Base-by-base conservation (phyloP, 1,140 invertebrate species). In the Trichonephila clavata region DNA sequence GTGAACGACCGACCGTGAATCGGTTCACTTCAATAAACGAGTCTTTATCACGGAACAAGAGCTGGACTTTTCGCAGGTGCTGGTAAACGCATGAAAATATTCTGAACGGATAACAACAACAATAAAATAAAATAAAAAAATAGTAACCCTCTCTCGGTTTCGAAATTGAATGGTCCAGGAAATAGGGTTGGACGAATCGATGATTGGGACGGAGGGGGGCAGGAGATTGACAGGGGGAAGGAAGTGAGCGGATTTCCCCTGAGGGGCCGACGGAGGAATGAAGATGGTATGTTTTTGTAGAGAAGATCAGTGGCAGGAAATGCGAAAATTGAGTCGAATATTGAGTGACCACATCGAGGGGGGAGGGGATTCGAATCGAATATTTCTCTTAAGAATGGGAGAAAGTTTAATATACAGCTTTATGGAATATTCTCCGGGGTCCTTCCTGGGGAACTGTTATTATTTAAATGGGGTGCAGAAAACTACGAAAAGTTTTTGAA, bases 261-360 rank as follows among this genome's bases (percentile, higher is more conserved):
- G 86, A 27, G 86, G n/a, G 83, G 27, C 18, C n/a, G 63, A 21
- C n/a, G n/a, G 24, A 24, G 65, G 65, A 80, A 90, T 90, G 88
- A 77, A 90, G 88, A 80, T 27, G 88, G 65, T 10, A 90, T 90
- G 88, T 90, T 90, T 90, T 80, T 57, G 32, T 57, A 88, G 39
- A 24, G 59, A 65, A 77, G 43, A 27, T 90, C 65, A 18, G 16
- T 50, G 60, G 21, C 65, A 90, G 88, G 88, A 90, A 90, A 90
- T 90, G 88, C 65, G 88, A 90, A 90, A 90, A 90, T 90, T 90
- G 88, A 90, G 88, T 77, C 50, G 88, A 59, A 80, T 90, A 80
- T 77, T 90, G 88, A 90, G 88, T 90, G 88, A 90, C 88, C 88
- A 60, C 27, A 18, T 60, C 65, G n/a, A 68, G 65, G 65, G 14